Base-by-base conservation (phyloP, 1,140 invertebrate species). In the Neoseiulus cucumeris region DNA sequence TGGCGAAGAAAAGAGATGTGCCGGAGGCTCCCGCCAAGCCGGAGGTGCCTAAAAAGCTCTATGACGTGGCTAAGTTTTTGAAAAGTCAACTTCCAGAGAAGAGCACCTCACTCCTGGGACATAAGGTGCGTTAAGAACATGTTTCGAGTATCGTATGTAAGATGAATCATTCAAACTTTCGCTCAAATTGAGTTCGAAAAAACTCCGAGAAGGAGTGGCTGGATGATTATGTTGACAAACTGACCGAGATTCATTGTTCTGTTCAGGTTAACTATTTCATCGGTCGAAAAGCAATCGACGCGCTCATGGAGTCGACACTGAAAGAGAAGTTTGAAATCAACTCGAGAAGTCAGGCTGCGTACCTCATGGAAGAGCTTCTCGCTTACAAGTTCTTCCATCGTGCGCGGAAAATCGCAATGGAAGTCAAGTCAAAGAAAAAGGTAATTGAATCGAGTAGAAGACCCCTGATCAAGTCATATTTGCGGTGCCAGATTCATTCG, bases 111-210 rank as follows among this genome's bases (percentile, higher is more conserved):
- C 92, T 96, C 73, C 80, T 91, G 47, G 88, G 89, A 71, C 92
- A 97, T 75, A 87, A 91, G 78, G 93, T 98, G 0, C 87, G 94
- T 75, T n/a, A n/a, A n/a, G n/a, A 95, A 96, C 78, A 98, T 98
- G 71, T 90, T 89, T 70, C 90, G 90, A 73, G 73, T 70, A 29
- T 64, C 14, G 39, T 44, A 14, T 39, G 17, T 70, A 25, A 28
- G 12, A 44, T 42, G 59, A 41, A 65, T 65, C 30, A 18, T 33
- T 28, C 14, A 44, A 22, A 66, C 30, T 47, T 68, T 42, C 64
- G n/a, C 30, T 68, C 12, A 17, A 42, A 66, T 20, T 51, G 22
- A 12, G 22, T 59, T 20, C 28, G 42, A n/a, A 59, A 47, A 39
- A 7, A 22, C 65, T 68, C 18, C 2, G 17, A 7, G 20, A 64